These are phyloP conservation scores for Brachyistius frenatus DNA, from an alignment of 2,113 vertebrate species.

Conservation along the genomic window DNA sequence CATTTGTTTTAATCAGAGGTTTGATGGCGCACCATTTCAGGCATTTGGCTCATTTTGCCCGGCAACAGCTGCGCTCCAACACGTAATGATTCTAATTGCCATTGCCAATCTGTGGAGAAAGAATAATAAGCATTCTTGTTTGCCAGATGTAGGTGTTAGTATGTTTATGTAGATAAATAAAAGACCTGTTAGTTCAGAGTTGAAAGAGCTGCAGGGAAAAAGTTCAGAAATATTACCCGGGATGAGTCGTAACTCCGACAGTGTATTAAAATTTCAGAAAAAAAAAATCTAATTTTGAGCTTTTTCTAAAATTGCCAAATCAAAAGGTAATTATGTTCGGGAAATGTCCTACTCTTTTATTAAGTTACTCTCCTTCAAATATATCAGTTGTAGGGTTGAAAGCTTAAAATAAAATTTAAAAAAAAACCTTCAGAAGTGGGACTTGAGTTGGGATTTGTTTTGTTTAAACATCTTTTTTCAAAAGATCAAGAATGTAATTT, in stretches of 20 bases:
- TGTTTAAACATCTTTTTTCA: too few relatives aligned
- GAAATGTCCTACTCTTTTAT: too few relatives aligned
- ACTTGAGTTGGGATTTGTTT: not conserved
- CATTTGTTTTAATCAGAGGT: constrained; percentile 65
- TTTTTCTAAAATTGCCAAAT: too few relatives aligned
- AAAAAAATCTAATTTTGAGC: too few relatives aligned
- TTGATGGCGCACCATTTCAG: constrained; percentile 45
- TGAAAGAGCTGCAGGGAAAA: not conserved
- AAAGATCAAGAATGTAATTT: too few relatives aligned
- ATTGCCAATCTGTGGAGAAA: constrained; percentile 31
- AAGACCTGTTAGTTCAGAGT: not conserved
- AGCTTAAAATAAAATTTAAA: too few relatives aligned
- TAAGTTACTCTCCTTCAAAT: not conserved
- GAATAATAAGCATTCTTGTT: constrained; percentile 37
- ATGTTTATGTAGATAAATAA: constrained; percentile 26
- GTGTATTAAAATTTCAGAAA: too few relatives aligned
- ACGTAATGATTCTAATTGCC: constrained; percentile 39
- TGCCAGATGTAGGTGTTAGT: constrained; percentile 44
- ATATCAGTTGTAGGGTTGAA: not conserved
- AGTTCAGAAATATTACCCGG: not conserved
- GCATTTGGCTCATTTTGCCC: constrained; percentile 44
- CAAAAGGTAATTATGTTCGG: too few relatives aligned
- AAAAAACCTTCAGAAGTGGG: not conserved
- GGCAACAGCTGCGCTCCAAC: constrained; percentile 60
- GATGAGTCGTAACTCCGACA: not conserved